Evolutionary conservation across 2,888 invertebrate genomes (phyloP), one percentile per base, ranked within the genome.

Genomic region (Lucinisca nassula): DNA sequence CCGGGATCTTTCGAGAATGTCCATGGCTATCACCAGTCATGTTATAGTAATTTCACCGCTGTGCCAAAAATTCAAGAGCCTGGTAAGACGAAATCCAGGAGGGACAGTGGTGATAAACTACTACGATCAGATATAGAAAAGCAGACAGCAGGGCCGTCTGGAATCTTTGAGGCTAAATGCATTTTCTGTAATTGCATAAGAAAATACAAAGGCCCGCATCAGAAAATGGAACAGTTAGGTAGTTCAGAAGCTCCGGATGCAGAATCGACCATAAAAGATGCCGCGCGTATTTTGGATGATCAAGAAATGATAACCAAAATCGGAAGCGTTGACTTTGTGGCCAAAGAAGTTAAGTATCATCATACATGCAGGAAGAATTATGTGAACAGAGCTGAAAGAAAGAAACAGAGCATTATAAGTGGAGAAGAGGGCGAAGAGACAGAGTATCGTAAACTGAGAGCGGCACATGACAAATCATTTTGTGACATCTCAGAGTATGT

Each of bases 231-330:
- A 24, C 10, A 1, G 4, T 40, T 37, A 38, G 72, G 72, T 8
- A 37, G 40, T 12, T 72, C 38, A 4, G 72, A 72, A 37, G 40
- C 75, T 21, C 45, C 75, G 14, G 21, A 45, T 32, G 75, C 49
- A 38, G 51, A 75, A 30, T 30, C 3, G 8, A 51, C 2, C 32
- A 76, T 82, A 24, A 32, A 35, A 6, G 55, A 80, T 38, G 80
- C 80, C 24, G 84, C 84, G 3, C 24, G n/a, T 32, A 55, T 55
- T 32, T 55, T 84, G 4, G 40, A 74, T 70, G 79, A 80, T 70
- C 24, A 51, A 30, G 55, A 70, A 4, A 35, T 84, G 21, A 17
- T 84, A 14, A 38, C 80, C 21, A 74, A 84, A 40, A 76, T 80
- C 40, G 40, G 55, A 24, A 74, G 17, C 32, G 35, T 61, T 75